Evolutionary conservation across 2,113 vertebrate species (phyloP).

Genomic region (Sylvietta virens): DNA sequence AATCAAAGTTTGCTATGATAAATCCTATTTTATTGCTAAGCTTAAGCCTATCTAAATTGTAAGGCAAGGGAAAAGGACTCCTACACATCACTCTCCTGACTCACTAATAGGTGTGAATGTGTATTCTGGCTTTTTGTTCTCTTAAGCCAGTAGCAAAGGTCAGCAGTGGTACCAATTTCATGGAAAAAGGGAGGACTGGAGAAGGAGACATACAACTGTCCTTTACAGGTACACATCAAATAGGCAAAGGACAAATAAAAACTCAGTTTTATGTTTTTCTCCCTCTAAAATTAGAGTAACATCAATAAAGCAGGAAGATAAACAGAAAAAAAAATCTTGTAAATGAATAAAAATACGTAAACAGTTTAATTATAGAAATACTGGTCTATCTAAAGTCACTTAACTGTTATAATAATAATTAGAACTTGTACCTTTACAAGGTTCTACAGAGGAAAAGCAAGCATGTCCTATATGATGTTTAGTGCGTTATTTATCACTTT

Average conservation of each 20-base stretch:
- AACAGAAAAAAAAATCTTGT: neutral
- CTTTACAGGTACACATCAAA: neutral
- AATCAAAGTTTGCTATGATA: neutral
- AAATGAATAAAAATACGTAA: neutral
- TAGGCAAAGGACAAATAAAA: neutral
- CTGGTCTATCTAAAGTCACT: neutral
- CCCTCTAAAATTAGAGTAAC: neutral
- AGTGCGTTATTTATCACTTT: neutral
- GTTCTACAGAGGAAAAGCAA: neutral
- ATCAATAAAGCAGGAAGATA: neutral
- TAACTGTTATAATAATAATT: neutral
- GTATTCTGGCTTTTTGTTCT: neutral
- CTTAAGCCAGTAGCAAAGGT: neutral
- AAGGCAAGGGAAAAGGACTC: neutral
- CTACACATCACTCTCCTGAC: neutral
- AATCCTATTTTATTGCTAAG: neutral
- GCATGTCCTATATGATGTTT: neutral
- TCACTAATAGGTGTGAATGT: neutral
- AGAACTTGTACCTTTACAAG: neutral
- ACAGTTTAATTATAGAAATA: neutral
- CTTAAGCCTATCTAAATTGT: neutral
- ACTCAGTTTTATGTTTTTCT: neutral
- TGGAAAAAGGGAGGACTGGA: neutral
- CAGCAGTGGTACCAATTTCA: neutral
- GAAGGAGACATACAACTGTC: neutral